These are phyloP conservation scores for Pammene aurita DNA, from an alignment of 2,888 invertebrate species.

Conservation along the genomic window DNA sequence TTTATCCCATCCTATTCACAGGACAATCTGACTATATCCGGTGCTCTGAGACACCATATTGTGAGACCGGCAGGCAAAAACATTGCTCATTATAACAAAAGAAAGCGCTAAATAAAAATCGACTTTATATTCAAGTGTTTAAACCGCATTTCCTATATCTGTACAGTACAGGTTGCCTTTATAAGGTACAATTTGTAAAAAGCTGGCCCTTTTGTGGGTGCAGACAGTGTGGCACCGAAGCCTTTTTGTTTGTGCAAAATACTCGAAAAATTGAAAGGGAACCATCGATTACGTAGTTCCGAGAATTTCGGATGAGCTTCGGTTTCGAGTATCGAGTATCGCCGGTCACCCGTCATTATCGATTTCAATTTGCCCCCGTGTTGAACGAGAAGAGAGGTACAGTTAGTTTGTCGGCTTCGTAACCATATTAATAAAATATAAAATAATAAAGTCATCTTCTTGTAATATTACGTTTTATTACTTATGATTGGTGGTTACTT, in stretches of 20 bases:
- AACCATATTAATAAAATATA: conserved; percentile 3
- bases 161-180: conserved; percentile 64
- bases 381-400: conserved; percentile 26
- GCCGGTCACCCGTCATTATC: conserved; percentile 34
- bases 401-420: conserved; percentile 37
- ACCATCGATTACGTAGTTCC: conserved; percentile 64
- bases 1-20: conserved; percentile 66
- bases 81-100: conserved; percentile 65
- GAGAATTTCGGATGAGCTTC: conserved; percentile 61
- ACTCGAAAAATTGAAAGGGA: conserved; percentile 61
- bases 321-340: conserved; percentile 37
- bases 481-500: neutral
- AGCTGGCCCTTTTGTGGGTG: conserved; percentile 72
- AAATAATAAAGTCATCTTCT: too few species aligned
- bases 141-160: conserved; percentile 55
- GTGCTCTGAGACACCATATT: conserved; percentile 69
- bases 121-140: conserved; percentile 50
- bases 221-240: conserved; percentile 80
- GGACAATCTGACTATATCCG: conserved; percentile 74
- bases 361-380: conserved; percentile 33
- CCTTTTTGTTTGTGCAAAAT: conserved; percentile 73
- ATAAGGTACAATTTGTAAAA: conserved; percentile 74
- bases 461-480: too few species aligned
- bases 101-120: conserved; percentile 50
- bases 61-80: conserved; percentile 71